phyloP scores from a whole-genome alignment of 2,797 vertebrate species.

The Schizothorax lantsangensis region DNA sequence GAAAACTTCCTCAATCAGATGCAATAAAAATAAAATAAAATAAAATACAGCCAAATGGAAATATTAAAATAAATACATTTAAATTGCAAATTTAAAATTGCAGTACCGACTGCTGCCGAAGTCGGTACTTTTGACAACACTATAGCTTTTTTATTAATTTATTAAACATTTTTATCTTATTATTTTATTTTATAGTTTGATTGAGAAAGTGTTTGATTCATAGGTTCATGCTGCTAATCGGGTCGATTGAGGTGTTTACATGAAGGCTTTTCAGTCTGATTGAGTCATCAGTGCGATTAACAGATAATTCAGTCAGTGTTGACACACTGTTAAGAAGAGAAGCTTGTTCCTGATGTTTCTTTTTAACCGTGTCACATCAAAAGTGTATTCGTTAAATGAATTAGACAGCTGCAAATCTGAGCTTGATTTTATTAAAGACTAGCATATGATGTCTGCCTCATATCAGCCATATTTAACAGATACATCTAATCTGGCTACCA shows the following conservation, averaged over 20 bases:
- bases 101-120: too few relatives aligned
- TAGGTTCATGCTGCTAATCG: background rate
- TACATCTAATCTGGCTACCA: background rate
- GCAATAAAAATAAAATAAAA: too few relatives aligned
- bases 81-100: too few relatives aligned
- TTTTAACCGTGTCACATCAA: background rate
- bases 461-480: background rate
- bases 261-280: background rate
- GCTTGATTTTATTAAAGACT: constrained; percentile 3
- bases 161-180: background rate
- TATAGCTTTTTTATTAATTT: too few relatives aligned
- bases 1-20: too few relatives aligned
- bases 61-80: too few relatives aligned
- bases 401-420: background rate
- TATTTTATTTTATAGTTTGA: background rate
- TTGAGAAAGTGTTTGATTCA: background rate
- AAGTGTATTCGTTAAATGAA: background rate
- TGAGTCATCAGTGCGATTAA: background rate
- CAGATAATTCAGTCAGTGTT: background rate
- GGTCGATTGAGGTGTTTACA: background rate
- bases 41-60: too few relatives aligned
- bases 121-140: too few relatives aligned
- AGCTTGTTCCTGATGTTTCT: background rate
- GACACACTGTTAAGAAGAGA: background rate
- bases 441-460: background rate